phyloP scores from a whole-genome alignment of 2,888 invertebrate genomes.

The Chorisops tibialis region DNA sequence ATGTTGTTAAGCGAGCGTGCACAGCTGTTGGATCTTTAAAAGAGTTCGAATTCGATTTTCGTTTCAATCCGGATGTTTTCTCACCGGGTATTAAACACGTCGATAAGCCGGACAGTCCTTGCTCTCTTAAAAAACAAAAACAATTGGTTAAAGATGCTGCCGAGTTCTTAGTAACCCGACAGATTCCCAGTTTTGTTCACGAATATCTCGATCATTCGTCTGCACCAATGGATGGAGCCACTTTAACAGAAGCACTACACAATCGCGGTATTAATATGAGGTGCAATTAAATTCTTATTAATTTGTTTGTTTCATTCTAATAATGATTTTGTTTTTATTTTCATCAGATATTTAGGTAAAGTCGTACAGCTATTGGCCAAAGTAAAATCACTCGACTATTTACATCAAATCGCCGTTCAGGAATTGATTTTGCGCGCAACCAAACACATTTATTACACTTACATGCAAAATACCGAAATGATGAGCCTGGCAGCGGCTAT shows the following conservation, averaged over 20 bases:
- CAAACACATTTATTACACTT: constrained; percentile 90
- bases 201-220: constrained; percentile 89
- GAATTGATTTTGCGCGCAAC: constrained; percentile 86
- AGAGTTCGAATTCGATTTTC: constrained; percentile 93
- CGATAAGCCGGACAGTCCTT: constrained; percentile 61
- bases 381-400: constrained; percentile 77
- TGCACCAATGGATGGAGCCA: constrained; percentile 92
- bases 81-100: constrained; percentile 89
- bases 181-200: constrained; percentile 91
- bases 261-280: constrained; percentile 91
- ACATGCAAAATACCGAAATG: constrained; percentile 77
- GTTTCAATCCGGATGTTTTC: constrained; percentile 98
- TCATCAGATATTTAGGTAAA: constrained; percentile 83
- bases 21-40: constrained; percentile 89
- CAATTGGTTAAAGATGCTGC: constrained; percentile 93
- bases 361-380: constrained; percentile 76
- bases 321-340: not conserved
- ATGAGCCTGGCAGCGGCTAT: constrained; percentile 88
- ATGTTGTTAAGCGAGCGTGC: constrained; percentile 86
- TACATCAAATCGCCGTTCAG: constrained; percentile 84
- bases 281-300: constrained; percentile 20
- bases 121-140: constrained; percentile 74
- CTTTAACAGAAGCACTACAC: constrained; percentile 89
- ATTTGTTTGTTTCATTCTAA: not conserved
- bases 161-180: constrained; percentile 87